Conservation (phyloP, 2,888 invertebrate species). For the Melieria crassipennis region DNA sequence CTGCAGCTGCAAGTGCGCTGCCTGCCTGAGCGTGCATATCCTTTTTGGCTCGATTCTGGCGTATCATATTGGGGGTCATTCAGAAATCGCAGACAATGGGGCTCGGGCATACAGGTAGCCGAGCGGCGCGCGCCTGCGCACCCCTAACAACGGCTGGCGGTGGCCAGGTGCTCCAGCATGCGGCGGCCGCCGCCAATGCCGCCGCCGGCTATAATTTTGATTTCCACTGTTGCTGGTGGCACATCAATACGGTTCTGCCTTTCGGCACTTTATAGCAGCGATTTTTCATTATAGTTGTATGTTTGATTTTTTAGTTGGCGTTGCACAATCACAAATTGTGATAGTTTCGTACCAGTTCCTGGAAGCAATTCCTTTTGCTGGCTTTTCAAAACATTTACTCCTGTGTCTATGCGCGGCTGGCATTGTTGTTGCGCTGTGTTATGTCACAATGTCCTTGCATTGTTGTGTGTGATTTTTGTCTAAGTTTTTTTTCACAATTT, state of each 20-base stretch:
- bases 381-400: constrained; percentile 63
- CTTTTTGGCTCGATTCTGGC: constrained; percentile 36
- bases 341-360: constrained; percentile 48
- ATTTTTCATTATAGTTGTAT: no score
- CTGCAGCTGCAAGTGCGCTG: constrained; percentile 50
- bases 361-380: constrained; percentile 63
- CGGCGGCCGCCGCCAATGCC: neutral
- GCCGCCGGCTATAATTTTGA: no score
- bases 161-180: constrained; percentile 31
- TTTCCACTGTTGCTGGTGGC: no score
- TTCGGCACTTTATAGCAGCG: no score
- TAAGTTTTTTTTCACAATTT: neutral
- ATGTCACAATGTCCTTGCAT: constrained; percentile 49
- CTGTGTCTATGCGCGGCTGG: constrained; percentile 47
- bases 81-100: constrained; percentile 41
- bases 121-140: constrained; percentile 50
- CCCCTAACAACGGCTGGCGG: constrained; percentile 19
- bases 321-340: neutral
- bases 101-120: constrained; percentile 53
- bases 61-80: constrained; percentile 48
- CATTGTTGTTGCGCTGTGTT: constrained; percentile 38
- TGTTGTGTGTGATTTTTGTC: constrained; percentile 6
- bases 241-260: no score
- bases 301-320: no score
- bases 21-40: constrained; percentile 24